Evolutionary conservation across 2,113 vertebrate genomes (phyloP).

Genomic region (Chiloscyllium plagiosum): DNA sequence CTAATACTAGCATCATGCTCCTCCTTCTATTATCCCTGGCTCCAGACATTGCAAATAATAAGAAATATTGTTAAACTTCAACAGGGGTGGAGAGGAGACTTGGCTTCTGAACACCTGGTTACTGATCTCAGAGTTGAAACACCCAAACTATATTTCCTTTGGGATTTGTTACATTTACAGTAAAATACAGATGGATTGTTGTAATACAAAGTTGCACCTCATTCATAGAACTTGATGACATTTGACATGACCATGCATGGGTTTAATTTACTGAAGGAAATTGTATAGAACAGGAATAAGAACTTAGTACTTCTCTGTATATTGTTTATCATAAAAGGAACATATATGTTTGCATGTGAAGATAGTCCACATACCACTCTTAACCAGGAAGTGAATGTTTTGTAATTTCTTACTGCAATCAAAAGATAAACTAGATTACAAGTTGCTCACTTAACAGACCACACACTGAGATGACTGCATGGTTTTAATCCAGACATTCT

Average conservation of each 20-base stretch:
- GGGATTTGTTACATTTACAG: not conserved
- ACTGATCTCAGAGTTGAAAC: not conserved
- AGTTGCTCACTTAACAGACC: not conserved
- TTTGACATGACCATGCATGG: not conserved
- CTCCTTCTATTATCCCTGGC: not conserved
- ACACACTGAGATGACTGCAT: not conserved
- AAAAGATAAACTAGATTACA: not conserved
- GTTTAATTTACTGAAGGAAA: not conserved
- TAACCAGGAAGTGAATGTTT: not conserved
- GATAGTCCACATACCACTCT: not conserved
- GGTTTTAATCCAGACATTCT: not conserved
- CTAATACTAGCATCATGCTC: not conserved
- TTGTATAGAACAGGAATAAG: not conserved
- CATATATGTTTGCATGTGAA: not conserved
- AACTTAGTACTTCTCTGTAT: not conserved
- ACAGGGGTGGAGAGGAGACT: not conserved
- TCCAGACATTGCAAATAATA: not conserved
- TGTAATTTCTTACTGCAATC: not conserved
- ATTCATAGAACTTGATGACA: not conserved
- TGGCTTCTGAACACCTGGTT: not conserved
- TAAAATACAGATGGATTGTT: not conserved
- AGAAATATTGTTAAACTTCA: not conserved
- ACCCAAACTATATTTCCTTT: not conserved
- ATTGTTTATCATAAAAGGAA: not conserved
- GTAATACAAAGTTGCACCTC: not conserved